These are phyloP conservation scores for Sylvicola cinctus DNA, from an alignment of 2,888 invertebrate genomes.

Conservation along the genomic window DNA sequence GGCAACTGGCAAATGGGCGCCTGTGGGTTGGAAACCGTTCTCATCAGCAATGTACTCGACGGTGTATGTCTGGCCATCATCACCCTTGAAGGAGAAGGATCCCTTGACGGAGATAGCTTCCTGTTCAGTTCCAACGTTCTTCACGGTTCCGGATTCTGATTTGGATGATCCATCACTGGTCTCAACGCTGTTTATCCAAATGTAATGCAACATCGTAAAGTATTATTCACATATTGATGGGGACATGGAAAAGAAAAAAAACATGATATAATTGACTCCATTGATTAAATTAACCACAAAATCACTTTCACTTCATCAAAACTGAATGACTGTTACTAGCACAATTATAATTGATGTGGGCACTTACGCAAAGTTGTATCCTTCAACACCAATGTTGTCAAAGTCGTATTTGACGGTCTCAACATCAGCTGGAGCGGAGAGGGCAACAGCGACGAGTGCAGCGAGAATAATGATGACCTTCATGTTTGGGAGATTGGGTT, in stretches of 20 bases:
- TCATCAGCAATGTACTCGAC: slow-evolving; percentile 30
- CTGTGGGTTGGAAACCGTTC: slow-evolving; percentile 29
- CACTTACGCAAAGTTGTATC: slow-evolving; percentile 35
- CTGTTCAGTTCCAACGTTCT: slow-evolving; percentile 24
- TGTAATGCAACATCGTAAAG: no score
- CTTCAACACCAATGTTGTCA: slow-evolving; percentile 35
- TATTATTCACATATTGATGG: no score
- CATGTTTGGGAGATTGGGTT: slow-evolving; percentile 11
- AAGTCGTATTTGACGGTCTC: slow-evolving; percentile 17
- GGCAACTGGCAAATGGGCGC: slow-evolving; percentile 16
- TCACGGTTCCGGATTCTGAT: slow-evolving; percentile 23
- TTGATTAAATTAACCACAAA: background rate
- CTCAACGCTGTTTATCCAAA: slow-evolving; percentile 25
- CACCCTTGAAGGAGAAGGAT: slow-evolving; percentile 23
- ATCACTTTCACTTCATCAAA: background rate
- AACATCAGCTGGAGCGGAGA: slow-evolving; percentile 17
- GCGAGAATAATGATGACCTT: slow-evolving; percentile 15
- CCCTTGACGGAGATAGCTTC: slow-evolving; percentile 26
- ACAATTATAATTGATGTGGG: background rate
- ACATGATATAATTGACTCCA: background rate
- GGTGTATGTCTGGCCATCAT: slow-evolving; percentile 28
- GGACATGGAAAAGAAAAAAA: background rate
- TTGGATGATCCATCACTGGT: slow-evolving; percentile 26
- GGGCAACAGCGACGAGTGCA: slow-evolving; percentile 14
- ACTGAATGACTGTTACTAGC: no score